Evolutionary conservation across 2,797 vertebrate species (phyloP), one percentile per base, ranked within the genome.

Genomic region (Phrynocephalus forsythii): DNA sequence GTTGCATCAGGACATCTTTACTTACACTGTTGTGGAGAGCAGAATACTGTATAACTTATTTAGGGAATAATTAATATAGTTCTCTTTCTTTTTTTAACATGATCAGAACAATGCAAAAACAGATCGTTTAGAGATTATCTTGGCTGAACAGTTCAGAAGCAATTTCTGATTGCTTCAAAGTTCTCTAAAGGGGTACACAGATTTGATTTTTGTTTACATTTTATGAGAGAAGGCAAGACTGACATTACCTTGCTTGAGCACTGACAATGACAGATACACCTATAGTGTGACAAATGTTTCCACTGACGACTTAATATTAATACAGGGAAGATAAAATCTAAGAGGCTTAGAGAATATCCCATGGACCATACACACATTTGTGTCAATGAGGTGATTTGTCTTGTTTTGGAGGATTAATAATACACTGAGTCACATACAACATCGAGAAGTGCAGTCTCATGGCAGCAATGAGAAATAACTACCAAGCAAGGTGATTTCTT

Each of bases 401-500:
- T 78, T 0, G 0, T 92, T 92, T 91, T 82, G 75, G 50, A 88
- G 88, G 86, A 85, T 75, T 89, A 75, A 38, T 88, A 90, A 87
- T 85, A 84, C 28, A 88, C 50, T 85, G 88, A 82, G 87, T 87
- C 87, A 84, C 75, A 7, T 82, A 80, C 86, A 88, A 80, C 69
- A 81, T 88, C 84, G 85, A 86, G 88, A 91, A 89, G 72, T 88
- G 83, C 76, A 84, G 75, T 90, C 92, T 94, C 2, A 56, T 56
- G 93, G 91, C 91, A 91, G 83, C 60, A 91, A 48, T 91, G 83
- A 95, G 90, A 95, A 95, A 95, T 93, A 90, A 88, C 90, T 94
- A 93, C 87, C 91, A 90, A 91, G 83, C 24, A 67, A 85, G 86
- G 85, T 75, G 75, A 79, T 90, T 88, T 80, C 56, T 94, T 93